Evolutionary conservation across 37 sponge, comb jelly and placozoan species (phyloP).

Genomic region (Aplysina aerophoba): DNA sequence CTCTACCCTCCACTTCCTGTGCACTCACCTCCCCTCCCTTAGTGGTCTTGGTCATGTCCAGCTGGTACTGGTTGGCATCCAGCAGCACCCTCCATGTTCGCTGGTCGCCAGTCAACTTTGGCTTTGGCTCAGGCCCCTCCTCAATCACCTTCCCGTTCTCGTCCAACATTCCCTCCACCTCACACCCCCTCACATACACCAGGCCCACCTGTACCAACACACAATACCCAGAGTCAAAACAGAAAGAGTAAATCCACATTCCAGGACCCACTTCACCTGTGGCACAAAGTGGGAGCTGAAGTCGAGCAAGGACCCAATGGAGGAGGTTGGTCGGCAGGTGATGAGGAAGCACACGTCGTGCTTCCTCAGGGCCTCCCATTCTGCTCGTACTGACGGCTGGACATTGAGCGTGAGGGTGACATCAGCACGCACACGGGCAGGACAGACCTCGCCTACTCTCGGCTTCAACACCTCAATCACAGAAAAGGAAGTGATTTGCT

Average conservation of each 20-base stretch:
- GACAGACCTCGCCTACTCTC: conserved; percentile 88
- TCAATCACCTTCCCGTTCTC: conserved; percentile 93
- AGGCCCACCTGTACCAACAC: conserved; percentile 63
- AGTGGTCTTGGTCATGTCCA: conserved; percentile 74
- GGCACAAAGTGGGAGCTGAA: conserved; percentile 62
- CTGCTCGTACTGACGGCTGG: conserved; percentile 64
- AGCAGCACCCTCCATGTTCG: conserved; percentile 90
- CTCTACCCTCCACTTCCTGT: not conserved
- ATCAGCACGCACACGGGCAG: conserved; percentile 95
- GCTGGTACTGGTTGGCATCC: conserved; percentile 98
- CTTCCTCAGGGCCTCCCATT: conserved; percentile 93
- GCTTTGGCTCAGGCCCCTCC: conserved; percentile 89
- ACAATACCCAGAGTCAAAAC: not conserved
- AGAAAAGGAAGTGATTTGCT: conserved; percentile 20
- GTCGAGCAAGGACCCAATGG: conserved; percentile 58
- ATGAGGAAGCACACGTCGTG: conserved; percentile 97
- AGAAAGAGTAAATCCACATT: not conserved
- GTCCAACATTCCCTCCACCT: conserved; percentile 98
- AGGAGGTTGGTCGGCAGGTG: conserved; percentile 72
- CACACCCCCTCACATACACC: conserved; percentile 93
- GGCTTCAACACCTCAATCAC: conserved; percentile 83
- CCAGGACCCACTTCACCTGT: conserved; percentile 52
- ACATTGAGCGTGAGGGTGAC: conserved; percentile 79
- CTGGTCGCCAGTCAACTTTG: conserved; percentile 59
- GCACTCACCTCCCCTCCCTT: conserved; percentile 71